Conservation (phyloP, 2,113 vertebrate genomes). For the Stomatorhinus ivindoensis region DNA sequence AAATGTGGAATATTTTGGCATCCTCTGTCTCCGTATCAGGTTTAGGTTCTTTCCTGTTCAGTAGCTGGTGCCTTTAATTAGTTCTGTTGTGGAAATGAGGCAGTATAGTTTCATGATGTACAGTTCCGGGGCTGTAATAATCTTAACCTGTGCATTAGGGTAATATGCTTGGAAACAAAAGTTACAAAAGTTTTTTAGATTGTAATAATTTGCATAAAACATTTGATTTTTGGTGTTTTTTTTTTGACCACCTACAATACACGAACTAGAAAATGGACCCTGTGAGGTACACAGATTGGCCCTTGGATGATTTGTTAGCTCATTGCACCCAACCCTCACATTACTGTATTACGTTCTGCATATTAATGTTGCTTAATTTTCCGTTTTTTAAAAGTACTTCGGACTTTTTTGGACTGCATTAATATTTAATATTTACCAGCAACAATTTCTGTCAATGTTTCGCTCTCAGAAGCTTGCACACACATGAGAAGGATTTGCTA, state of each 20-base stretch:
- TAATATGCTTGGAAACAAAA: not conserved
- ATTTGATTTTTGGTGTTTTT: not conserved
- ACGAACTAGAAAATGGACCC: not conserved
- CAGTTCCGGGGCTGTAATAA: not conserved
- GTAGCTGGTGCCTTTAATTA: not conserved
- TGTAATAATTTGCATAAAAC: not conserved
- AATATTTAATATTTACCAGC: constrained; percentile 52
- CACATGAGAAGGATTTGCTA: constrained; percentile 54
- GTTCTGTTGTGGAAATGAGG: not conserved
- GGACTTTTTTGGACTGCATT: constrained; percentile 27
- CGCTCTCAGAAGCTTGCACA: constrained; percentile 27
- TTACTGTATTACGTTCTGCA: not conserved
- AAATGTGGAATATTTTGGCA: not conserved
- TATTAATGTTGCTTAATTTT: constrained; percentile 15
- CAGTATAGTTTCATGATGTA: not conserved
- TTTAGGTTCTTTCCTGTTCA: constrained; percentile 4
- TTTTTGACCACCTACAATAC: not conserved
- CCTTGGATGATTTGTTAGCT: no score
- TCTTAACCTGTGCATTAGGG: not conserved
- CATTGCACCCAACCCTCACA: not conserved
- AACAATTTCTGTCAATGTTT: constrained; percentile 26
- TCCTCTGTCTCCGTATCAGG: not conserved
- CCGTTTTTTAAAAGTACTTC: constrained; percentile 17
- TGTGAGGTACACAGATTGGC: not conserved
- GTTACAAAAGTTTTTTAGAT: not conserved